These are phyloP conservation scores for Pelvicachromis taeniatus DNA, from an alignment of 2,113 vertebrate species.

Conservation along the genomic window DNA sequence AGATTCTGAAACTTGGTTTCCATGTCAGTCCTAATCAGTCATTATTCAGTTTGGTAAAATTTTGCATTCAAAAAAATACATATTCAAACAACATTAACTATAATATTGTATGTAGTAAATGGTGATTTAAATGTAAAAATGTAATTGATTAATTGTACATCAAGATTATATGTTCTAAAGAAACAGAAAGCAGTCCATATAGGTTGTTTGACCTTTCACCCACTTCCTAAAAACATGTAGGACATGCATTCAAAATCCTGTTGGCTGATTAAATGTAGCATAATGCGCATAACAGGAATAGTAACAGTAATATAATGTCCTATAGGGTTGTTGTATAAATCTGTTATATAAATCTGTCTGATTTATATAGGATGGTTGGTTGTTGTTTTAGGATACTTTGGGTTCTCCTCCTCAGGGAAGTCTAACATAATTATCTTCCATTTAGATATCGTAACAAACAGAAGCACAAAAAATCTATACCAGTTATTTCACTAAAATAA, in stretches of 20 bases:
- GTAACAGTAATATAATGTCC: background rate
- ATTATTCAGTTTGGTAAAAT: background rate
- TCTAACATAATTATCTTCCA: background rate
- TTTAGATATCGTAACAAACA: background rate
- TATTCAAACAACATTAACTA: background rate
- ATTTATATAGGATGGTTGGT: background rate
- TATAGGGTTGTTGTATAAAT: background rate
- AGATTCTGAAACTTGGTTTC: background rate
- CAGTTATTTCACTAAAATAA: background rate
- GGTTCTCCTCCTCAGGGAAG: slow-evolving; percentile 56
- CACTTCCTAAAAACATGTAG: background rate
- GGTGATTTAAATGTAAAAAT: background rate
- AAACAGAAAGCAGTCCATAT: background rate
- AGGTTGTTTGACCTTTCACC: background rate
- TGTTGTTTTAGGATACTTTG: background rate
- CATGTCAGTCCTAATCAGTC: background rate
- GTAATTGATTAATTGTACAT: background rate
- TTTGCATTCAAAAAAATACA: background rate
- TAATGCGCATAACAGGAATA: background rate
- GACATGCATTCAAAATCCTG: background rate
- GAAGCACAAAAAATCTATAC: background rate
- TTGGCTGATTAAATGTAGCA: background rate
- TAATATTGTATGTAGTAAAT: background rate
- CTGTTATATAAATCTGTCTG: too few relatives aligned
- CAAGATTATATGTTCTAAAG: background rate